Evolutionary conservation across 30 jellyfish, hydroid and myxozoan species (phyloP).

Genomic region (Hydractinia echinata): DNA sequence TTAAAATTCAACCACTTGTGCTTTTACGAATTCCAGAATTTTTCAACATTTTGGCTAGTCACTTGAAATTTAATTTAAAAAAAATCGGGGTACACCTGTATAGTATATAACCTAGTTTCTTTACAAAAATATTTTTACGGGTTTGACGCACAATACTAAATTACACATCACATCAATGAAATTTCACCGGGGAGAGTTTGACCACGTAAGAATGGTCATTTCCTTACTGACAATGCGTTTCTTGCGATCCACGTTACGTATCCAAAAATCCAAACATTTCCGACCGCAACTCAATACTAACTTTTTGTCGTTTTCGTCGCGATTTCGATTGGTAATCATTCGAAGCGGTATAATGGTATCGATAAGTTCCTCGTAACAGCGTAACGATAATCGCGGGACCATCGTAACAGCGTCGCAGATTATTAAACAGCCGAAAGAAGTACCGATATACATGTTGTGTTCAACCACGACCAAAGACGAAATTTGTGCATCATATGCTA

Average conservation of each 20-base stretch:
- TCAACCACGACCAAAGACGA: conserved; percentile 70
- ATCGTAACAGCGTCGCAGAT: conserved; percentile 71
- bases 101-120: too few relatives aligned
- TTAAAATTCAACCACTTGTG: too few relatives aligned
- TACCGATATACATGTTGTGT: conserved; percentile 78
- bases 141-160: too few relatives aligned
- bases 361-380: conserved; percentile 74
- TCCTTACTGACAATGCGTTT: conserved; percentile 34
- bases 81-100: too few relatives aligned
- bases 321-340: conserved; percentile 51
- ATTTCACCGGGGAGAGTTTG: neutral
- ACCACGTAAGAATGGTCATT: conserved; percentile 63
- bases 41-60: too few relatives aligned
- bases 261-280: conserved; percentile 70
- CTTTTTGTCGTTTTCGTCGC: conserved; percentile 43
- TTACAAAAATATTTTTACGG: too few relatives aligned
- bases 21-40: too few relatives aligned
- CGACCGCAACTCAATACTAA: conserved; percentile 73
- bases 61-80: too few relatives aligned
- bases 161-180: too few relatives aligned
- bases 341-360: conserved; percentile 72
- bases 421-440: conserved; percentile 74
- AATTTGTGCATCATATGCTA: conserved; percentile 82
- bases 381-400: conserved; percentile 39
- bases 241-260: conserved; percentile 40